Conservation (phyloP, 2,888 invertebrate species). For the Hemistola chrysoprasaria region DNA sequence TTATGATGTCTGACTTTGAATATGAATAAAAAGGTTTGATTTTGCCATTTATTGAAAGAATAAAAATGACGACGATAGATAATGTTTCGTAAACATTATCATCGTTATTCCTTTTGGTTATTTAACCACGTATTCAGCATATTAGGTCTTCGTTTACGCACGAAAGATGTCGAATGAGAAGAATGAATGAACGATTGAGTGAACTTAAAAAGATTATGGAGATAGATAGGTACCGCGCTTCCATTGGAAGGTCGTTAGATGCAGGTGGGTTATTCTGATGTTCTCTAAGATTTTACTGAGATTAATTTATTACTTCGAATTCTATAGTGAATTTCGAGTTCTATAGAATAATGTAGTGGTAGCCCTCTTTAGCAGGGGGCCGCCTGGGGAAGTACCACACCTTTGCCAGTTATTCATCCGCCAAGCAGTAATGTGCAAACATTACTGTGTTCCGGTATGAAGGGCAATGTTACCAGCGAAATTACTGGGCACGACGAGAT, state of each 20-base stretch:
- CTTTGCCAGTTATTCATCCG: too few species aligned
- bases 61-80: slow-evolving; percentile 12
- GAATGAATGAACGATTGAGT: slow-evolving; percentile 31
- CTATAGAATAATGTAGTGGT: too few species aligned
- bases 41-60: slow-evolving; percentile 17
- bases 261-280: slow-evolving; percentile 25
- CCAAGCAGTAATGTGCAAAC: too few species aligned
- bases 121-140: slow-evolving; percentile 29
- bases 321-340: too few species aligned
- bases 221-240: slow-evolving; percentile 32
- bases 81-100: slow-evolving; percentile 24
- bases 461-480: too few species aligned
- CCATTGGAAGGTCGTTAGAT: slow-evolving; percentile 31
- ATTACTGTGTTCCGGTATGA: too few species aligned
- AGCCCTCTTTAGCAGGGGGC: too few species aligned
- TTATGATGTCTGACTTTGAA: slow-evolving; percentile 4
- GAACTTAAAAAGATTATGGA: slow-evolving; percentile 32
- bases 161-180: slow-evolving; percentile 23
- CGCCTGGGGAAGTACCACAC: too few species aligned
- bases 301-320: too few species aligned
- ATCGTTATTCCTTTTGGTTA: slow-evolving; percentile 25
- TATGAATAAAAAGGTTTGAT: slow-evolving; percentile 13
- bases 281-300: slow-evolving; percentile 27
- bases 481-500: too few species aligned
- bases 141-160: slow-evolving; percentile 27